Evolutionary conservation across 2,888 invertebrate genomes (phyloP).

Genomic region (Agrochola macilenta): DNA sequence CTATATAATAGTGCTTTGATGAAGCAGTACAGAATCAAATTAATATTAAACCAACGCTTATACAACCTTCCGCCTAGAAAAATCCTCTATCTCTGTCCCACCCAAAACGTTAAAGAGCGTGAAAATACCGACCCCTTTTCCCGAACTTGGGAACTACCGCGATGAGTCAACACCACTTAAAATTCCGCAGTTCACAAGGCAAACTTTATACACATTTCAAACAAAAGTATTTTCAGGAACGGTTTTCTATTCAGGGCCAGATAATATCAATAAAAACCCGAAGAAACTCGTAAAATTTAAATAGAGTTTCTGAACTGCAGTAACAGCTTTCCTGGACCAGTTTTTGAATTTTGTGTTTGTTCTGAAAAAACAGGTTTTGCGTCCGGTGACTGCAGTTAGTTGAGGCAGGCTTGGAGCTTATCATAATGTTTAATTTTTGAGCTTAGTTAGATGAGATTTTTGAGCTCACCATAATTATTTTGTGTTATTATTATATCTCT

Average conservation of each 20-base stretch:
- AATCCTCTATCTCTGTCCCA: background rate
- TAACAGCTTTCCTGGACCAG: constrained; percentile 58
- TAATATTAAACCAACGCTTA: background rate
- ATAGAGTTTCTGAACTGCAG: constrained; percentile 68
- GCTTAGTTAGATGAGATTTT: background rate
- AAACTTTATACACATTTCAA: constrained; percentile 58
- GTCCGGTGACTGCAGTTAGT: background rate
- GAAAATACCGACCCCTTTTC: constrained; percentile 38
- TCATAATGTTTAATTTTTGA: background rate
- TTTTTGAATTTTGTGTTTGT: constrained; percentile 23
- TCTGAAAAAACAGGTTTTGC: background rate
- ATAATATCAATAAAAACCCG: constrained; percentile 75
- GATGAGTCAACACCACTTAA: constrained; percentile 62
- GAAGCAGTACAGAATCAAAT: background rate
- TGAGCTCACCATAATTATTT: background rate
- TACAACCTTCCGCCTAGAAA: background rate
- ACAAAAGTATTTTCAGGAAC: constrained; percentile 54
- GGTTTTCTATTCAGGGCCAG: constrained; percentile 61
- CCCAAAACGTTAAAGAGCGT: constrained; percentile 14
- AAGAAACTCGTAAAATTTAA: constrained; percentile 70
- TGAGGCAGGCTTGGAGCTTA: background rate
- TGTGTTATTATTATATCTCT: no score
- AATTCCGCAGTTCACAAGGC: constrained; percentile 51
- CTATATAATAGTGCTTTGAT: no score
- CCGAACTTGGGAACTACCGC: constrained; percentile 10